Conservation (phyloP, 2,888 invertebrate species). For the Pachycephus smyrnensis region DNA sequence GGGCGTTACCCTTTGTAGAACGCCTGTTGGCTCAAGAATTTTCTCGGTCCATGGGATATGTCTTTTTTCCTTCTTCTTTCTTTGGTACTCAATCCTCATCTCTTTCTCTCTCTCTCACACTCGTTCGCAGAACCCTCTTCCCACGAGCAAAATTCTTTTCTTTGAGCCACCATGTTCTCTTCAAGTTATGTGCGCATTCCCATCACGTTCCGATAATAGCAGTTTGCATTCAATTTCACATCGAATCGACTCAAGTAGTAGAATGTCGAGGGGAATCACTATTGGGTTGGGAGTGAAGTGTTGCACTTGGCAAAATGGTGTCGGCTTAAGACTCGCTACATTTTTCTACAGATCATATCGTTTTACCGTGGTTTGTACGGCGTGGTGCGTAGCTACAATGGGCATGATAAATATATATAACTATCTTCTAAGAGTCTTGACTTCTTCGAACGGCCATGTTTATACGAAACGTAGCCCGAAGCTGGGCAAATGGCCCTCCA, state of each 20-base stretch:
- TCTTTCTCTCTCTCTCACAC: not conserved
- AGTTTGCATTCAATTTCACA: slow-evolving; percentile 40
- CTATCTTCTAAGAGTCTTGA: not conserved
- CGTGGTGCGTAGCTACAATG: not conserved
- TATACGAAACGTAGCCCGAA: slow-evolving; percentile 1
- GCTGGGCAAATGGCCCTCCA: slow-evolving; percentile 33
- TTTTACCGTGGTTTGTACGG: not conserved
- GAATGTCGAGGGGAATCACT: not conserved
- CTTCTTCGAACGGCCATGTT: slow-evolving; percentile 1
- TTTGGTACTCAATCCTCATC: not conserved
- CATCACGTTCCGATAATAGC: slow-evolving; percentile 42
- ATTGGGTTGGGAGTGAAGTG: not conserved
- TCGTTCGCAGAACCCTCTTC: not conserved
- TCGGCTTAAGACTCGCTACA: not conserved
- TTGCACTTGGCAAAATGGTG: not conserved
- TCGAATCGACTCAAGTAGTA: slow-evolving; percentile 27
- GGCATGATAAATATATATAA: not conserved
- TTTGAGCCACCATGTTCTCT: not conserved
- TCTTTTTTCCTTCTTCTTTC: not conserved
- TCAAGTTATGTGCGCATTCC: slow-evolving; percentile 29
- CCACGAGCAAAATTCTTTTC: not conserved
- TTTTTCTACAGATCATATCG: not conserved
- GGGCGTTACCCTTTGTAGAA: not conserved
- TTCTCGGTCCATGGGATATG: not conserved
- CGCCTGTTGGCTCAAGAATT: not conserved